Conservation (phyloP, 1,140 invertebrate species). For the Drosophila sucinea region DNA sequence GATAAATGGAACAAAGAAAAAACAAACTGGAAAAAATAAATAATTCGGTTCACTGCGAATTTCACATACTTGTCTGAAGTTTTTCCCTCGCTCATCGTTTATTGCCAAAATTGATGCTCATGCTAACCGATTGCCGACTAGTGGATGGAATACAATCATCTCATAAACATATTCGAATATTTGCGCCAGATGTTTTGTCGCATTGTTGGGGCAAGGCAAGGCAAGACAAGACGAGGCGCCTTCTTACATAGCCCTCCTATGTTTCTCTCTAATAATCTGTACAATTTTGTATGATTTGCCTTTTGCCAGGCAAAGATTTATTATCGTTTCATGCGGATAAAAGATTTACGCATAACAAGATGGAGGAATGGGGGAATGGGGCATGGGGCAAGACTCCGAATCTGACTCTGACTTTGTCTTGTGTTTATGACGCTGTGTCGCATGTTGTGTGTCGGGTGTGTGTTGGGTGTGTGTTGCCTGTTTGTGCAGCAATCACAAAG, state of each 20-base stretch:
- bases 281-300: constrained; percentile 67
- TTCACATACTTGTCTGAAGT: constrained; percentile 6
- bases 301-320: constrained; percentile 72
- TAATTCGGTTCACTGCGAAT: not conserved
- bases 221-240: not conserved
- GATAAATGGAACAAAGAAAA: constrained; percentile 37
- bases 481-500: constrained; percentile 55
- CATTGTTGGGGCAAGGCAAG: not conserved
- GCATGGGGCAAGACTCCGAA: constrained; percentile 15
- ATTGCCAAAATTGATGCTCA: constrained; percentile 9
- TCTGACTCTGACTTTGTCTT: constrained; percentile 4
- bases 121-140: constrained; percentile 3
- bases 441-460: constrained; percentile 52
- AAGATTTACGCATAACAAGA: constrained; percentile 66
- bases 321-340: constrained; percentile 79
- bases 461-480: constrained; percentile 55
- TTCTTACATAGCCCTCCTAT: not conserved
- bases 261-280: constrained; percentile 19
- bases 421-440: constrained; percentile 18
- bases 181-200: constrained; percentile 25
- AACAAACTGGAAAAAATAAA: not conserved
- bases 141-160: constrained; percentile 6
- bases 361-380: not conserved
- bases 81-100: not conserved
- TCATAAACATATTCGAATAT: constrained; percentile 21